phyloP scores from a whole-genome alignment of 2,797 vertebrate genomes.

The Sebastes jordani region DNA sequence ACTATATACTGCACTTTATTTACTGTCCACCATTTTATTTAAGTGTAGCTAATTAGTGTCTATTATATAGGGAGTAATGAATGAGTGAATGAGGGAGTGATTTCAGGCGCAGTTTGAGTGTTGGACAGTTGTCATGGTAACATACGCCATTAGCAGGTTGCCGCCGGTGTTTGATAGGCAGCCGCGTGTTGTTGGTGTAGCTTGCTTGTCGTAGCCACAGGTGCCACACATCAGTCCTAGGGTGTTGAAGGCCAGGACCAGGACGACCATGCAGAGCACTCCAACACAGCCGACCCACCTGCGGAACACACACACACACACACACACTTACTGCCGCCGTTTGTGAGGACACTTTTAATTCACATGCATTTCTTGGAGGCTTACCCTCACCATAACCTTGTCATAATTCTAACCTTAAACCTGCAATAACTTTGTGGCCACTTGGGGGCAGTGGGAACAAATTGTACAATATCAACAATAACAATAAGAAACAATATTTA shows the following conservation, averaged over 20 bases:
- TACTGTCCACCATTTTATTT: background rate
- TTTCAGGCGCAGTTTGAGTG: background rate
- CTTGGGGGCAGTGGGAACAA: background rate
- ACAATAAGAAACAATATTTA: background rate
- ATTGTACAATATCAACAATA: background rate
- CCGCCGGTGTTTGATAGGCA: conserved; percentile 95
- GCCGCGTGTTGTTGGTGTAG: conserved; percentile 92
- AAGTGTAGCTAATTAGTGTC: background rate
- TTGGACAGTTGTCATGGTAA: conserved; percentile 33
- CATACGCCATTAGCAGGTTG: conserved; percentile 96
- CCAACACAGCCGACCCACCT: conserved; percentile 92
- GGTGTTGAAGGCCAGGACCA: conserved; percentile 89
- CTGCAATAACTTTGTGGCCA: background rate
- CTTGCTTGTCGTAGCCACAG: conserved; percentile 89
- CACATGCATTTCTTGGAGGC: background rate
- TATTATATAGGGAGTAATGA: background rate
- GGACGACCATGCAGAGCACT: conserved; percentile 86
- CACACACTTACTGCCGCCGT: background rate
- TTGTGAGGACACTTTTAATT: background rate
- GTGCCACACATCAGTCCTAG: conserved; percentile 91
- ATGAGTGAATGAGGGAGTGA: background rate
- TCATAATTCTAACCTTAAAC: background rate
- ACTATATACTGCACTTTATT: background rate
- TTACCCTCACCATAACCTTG: background rate
- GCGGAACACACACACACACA: conserved; percentile 16